A percentile compares a stretch with the other conserved stretches of the same genome.
phyloP scores from a whole-genome alignment of 2,113 vertebrate genomes.

The Clarias gariepinus region DNA sequence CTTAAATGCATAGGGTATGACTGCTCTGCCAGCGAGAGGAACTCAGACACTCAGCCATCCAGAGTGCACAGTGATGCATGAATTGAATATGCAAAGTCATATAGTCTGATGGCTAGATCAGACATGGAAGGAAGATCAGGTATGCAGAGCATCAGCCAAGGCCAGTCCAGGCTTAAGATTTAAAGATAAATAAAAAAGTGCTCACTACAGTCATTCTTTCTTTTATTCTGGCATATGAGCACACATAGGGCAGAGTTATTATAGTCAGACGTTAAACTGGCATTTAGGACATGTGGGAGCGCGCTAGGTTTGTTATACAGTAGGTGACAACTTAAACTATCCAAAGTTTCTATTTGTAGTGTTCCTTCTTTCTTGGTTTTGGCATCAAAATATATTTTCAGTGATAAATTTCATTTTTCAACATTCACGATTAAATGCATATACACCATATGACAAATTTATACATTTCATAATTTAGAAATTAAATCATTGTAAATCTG shows the following conservation, averaged over 20 bases:
- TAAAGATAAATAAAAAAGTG: neutral
- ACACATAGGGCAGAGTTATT: conserved; percentile 5
- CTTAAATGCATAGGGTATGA: conserved; percentile 53
- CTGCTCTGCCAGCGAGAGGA: conserved; percentile 43
- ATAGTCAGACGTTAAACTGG: neutral
- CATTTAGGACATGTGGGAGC: neutral
- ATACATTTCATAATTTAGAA: neutral
- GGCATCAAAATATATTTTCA: neutral
- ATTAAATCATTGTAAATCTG: neutral
- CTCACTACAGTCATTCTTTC: neutral
- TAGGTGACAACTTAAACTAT: neutral
- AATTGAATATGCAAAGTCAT: conserved; percentile 44
- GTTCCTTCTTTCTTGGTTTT: neutral
- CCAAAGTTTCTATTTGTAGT: neutral
- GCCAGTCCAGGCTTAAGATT: neutral
- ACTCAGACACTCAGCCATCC: conserved; percentile 44
- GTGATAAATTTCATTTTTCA: no score
- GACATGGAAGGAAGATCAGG: conserved; percentile 29
- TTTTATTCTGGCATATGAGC: conserved; percentile 23
- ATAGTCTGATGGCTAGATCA: conserved; percentile 24
- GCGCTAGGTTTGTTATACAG: neutral
- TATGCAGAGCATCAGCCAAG: neutral
- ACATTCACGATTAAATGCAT: neutral
- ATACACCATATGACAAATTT: neutral
- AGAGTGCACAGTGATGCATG: conserved; percentile 15